Evolutionary conservation across 2,797 vertebrate genomes (phyloP), one percentile per base, ranked within the genome.

Genomic region (Amblyopsis hoosieri): DNA sequence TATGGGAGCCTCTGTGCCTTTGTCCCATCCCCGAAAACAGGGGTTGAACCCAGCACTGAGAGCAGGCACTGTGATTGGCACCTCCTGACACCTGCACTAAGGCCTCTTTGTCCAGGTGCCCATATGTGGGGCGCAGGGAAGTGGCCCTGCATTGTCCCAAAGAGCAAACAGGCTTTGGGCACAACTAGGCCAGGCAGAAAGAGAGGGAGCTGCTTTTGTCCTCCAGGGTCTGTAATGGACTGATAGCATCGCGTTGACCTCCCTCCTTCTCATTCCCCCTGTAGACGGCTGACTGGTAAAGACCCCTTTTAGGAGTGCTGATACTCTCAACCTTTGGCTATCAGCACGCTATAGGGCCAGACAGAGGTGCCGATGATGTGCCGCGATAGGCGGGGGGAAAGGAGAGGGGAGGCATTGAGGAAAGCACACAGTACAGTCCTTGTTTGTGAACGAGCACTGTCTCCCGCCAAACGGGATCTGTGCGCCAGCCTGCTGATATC

Each of bases 241-340:
- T 65, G 89, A 93, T 90, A 92, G 84, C 78, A 90, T 90, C 88
- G 29, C 68, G 57, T 74, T 85, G 83, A 89, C 78, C 82, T 87
- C 74, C 80, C 80, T 84, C 64, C 74, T 77, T 74, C 74, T 61
- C 72, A 76, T 78, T 71, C 75, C 77, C 73, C 69, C 64, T 74
- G 77, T 60, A 77, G 71, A 74, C 74, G 54, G 66, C 57, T 82
- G 78, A 74, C 79, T 81, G 76, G 75, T 80, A 82, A 84, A 82
- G 82, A 70, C 57, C 71, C 77, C 81, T 74, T 84, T 89, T 79
- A 76, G 75, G 70, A 45, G 53, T 72, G 67, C 62, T 78, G 81
- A 87, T 85, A 82, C 83, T 81, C 80, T 85, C 76, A 81, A 79
- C 82, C 72, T 80, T 83, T 82, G 54, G 75, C 79, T 76, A 77